Conservation (phyloP, 2,797 vertebrate species). For the Sebastes reedi region DNA sequence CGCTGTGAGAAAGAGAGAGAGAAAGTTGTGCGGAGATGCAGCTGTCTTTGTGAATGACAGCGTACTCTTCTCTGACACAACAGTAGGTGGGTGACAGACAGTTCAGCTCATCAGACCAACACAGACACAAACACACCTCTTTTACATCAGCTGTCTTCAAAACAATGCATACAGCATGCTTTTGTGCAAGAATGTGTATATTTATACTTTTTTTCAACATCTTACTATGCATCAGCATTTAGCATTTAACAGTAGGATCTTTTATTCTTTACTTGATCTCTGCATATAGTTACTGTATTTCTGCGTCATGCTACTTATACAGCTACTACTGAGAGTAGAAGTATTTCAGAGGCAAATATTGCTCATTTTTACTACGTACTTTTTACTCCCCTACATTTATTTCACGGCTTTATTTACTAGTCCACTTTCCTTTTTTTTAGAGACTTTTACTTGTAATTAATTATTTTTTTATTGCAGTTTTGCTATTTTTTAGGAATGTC, state of each 20-base stretch:
- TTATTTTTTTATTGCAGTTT: neutral
- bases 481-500: neutral
- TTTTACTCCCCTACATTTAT: no score
- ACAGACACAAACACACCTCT: neutral
- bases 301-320: no score
- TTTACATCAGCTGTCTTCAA: neutral
- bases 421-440: no score
- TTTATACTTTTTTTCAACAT: neutral
- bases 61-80: conserved; percentile 24
- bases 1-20: conserved; percentile 12
- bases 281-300: no score
- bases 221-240: neutral
- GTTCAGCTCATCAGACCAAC: conserved; percentile 40
- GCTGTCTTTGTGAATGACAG: conserved; percentile 51
- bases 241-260: neutral
- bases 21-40: conserved; percentile 18
- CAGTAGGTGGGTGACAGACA: conserved; percentile 41
- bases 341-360: no score
- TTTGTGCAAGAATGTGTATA: no score
- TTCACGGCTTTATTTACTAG: no score
- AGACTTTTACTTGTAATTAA: neutral
- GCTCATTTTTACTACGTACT: no score
- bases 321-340: no score
- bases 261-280: neutral
- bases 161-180: neutral